Evolutionary conservation across 2,888 invertebrate species (phyloP).

Genomic region (Anodontia alba): DNA sequence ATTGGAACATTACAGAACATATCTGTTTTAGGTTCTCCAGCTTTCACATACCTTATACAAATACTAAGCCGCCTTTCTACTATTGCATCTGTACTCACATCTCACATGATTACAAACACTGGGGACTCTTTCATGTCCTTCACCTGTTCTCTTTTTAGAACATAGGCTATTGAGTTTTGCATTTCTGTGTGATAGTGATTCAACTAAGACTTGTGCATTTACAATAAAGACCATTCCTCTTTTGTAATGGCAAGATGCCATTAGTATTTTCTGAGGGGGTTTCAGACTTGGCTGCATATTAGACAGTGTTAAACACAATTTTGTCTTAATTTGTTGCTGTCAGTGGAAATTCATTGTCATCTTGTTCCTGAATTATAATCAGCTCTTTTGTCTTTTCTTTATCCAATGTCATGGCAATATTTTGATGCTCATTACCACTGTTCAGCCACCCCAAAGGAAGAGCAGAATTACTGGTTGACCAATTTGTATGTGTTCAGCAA

Average conservation of each 20-base stretch:
- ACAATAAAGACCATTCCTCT: neutral
- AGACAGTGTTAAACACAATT: neutral
- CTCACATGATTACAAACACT: slow-evolving; percentile 24
- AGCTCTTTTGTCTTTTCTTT: neutral
- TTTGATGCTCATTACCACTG: neutral
- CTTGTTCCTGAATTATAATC: neutral
- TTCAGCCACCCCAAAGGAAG: too few species aligned
- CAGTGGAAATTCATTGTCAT: neutral
- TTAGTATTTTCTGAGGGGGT: neutral
- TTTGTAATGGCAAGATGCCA: neutral
- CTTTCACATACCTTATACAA: slow-evolving; percentile 41
- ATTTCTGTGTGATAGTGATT: neutral
- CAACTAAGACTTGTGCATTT: neutral
- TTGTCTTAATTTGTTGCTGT: neutral
- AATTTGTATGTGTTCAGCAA: too few species aligned
- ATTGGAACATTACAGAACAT: neutral
- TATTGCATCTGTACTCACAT: slow-evolving; percentile 43
- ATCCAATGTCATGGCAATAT: neutral
- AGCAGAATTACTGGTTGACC: too few species aligned
- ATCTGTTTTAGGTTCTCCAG: slow-evolving; percentile 10
- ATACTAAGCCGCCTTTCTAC: slow-evolving; percentile 36
- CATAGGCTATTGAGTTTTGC: neutral
- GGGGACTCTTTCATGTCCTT: neutral
- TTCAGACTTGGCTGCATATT: neutral
- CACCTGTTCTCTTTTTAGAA: neutral